Conservation (phyloP, 2,113 vertebrate species). For the Hepsetus odoe region DNA sequence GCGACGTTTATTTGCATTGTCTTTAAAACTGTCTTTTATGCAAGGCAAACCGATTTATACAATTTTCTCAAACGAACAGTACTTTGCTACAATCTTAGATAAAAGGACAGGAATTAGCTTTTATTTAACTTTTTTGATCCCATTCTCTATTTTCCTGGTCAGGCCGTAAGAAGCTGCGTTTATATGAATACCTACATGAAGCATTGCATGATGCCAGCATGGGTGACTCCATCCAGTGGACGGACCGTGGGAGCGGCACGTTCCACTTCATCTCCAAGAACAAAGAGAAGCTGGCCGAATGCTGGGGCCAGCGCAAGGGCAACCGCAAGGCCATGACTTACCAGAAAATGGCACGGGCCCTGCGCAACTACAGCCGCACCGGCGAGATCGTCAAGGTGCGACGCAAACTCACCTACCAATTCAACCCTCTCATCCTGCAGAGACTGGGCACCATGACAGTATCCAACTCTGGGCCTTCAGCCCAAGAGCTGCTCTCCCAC, state of each 20-base stretch:
- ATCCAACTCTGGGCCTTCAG: constrained; percentile 55
- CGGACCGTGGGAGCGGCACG: constrained; percentile 84
- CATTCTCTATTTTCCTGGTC: constrained; percentile 24
- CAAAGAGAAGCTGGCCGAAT: constrained; percentile 94
- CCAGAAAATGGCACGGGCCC: constrained; percentile 96
- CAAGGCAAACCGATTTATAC: no score
- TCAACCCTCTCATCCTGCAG: constrained; percentile 87
- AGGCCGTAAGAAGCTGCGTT: constrained; percentile 92
- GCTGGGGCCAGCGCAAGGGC: constrained; percentile 94
- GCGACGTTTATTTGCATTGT: no score
- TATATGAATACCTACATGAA: constrained; percentile 92
- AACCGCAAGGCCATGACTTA: constrained; percentile 98
- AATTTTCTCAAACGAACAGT: no score
- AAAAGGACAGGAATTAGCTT: no score
- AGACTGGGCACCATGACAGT: constrained; percentile 74
- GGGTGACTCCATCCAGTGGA: constrained; percentile 94
- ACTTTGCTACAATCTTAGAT: no score
- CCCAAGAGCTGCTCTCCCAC: constrained; percentile 72
- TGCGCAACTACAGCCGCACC: constrained; percentile 94
- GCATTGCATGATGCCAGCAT: constrained; percentile 87
- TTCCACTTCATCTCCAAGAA: constrained; percentile 98
- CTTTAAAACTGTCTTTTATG: no score
- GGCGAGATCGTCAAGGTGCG: constrained; percentile 94
- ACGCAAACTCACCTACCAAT: constrained; percentile 95
- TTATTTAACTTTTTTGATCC: no score